These are phyloP conservation scores for Pimpla rufipes DNA, from an alignment of 2,888 invertebrate species.

Conservation along the genomic window DNA sequence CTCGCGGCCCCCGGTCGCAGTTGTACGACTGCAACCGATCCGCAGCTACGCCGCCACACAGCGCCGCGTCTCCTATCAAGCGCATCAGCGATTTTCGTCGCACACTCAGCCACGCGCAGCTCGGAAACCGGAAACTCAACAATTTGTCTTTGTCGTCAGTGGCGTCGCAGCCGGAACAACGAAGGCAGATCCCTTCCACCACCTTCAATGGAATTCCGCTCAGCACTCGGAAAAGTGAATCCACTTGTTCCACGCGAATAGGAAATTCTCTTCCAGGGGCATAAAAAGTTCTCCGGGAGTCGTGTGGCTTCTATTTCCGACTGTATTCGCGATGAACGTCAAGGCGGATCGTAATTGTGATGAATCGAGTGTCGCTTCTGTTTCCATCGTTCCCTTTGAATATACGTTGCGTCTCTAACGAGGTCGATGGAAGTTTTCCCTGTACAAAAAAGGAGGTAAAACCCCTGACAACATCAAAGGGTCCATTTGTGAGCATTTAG, in stretches of 20 bases:
- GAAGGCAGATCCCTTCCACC: background rate
- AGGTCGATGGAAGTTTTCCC: too few relatives aligned
- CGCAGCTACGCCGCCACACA: background rate
- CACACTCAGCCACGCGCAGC: conserved; percentile 18
- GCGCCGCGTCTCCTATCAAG: conserved; percentile 55
- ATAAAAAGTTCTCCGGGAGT: background rate
- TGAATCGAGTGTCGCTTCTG: background rate
- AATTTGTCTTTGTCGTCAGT: conserved; percentile 70
- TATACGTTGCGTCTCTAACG: too few relatives aligned
- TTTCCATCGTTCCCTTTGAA: background rate
- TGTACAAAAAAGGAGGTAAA: too few relatives aligned
- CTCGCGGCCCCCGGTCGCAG: conserved; percentile 19
- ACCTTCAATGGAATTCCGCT: background rate
- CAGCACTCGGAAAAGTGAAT: background rate
- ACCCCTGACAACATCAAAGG: too few relatives aligned
- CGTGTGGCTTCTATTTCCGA: background rate
- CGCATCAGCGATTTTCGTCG: conserved; percentile 37
- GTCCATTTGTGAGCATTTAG: too few relatives aligned
- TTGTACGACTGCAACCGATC: conserved; percentile 7
- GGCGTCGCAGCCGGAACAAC: background rate
- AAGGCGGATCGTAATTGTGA: background rate
- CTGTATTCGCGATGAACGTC: background rate
- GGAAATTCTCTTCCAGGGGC: background rate
- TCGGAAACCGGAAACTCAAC: conserved; percentile 72
- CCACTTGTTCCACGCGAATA: background rate